Evolutionary conservation across 1,140 invertebrate species (phyloP), one percentile per base, ranked within the genome.

Genomic region (Drosophila hydei): DNA sequence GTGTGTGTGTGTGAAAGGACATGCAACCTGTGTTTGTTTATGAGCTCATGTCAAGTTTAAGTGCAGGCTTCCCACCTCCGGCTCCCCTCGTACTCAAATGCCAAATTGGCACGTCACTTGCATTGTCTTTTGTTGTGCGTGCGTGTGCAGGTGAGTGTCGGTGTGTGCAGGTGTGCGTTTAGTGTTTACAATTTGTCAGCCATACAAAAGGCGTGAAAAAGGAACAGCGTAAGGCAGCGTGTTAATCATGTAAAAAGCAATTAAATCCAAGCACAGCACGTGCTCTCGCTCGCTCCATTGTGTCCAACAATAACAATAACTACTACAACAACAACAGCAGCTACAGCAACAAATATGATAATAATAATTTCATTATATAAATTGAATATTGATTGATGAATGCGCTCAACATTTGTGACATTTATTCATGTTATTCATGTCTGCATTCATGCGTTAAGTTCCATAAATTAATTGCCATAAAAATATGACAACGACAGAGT

Each of bases 11-110:
- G 67, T 55, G 63, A 72, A 77, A 81, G 80, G 74, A 87, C 83
- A 87, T 85, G 77, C 81, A 85, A 75, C 70, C 70, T 69, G 59
- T 70, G 60, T 67, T 72, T 73, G 54, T 80, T 71, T 77, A 70
- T 69, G 64, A 73, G 74, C 63, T 81, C 63, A 74, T 85, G 81
- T 81, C 81, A 87, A 75, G 77, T 75, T 81, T 75, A 75, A 87
- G 71, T 81, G 74, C 25, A 55, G 60, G 36, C 47, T 50, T 58
- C 27, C 27, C 25, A 0, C 40, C 25, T 42, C 30, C 30, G 19
- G 4, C 18, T 12, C 7, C 3, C 1, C 14, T 30, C 12, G 19
- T 21, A 16, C 40, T 27, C 54, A 60, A 68, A 67, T 60, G 69
- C 42, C 65, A 71, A 64, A 75, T 77, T 78, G 64, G 30, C 61